Evolutionary conservation across 2,888 invertebrate species (phyloP).

Genomic region (Amorpha juglandis): DNA sequence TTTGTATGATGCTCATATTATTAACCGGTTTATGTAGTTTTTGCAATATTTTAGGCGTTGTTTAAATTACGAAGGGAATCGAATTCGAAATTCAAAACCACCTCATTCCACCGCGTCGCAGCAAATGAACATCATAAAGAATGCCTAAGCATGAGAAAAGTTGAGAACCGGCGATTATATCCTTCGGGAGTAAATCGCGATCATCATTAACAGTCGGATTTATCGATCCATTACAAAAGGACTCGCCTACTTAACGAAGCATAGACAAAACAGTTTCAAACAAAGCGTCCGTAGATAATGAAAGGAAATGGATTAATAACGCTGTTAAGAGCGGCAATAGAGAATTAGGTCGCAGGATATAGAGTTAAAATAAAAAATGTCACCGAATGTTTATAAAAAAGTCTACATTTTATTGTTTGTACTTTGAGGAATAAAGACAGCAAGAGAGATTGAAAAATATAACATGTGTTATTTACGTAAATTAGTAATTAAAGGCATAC

Average conservation of each 20-base stretch:
- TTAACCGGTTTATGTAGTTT: no score
- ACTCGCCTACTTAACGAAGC: conserved; percentile 54
- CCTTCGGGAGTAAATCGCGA: conserved; percentile 37
- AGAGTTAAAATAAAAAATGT: background rate
- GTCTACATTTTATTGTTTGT: background rate
- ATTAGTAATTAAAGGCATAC: no score
- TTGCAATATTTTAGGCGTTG: no score
- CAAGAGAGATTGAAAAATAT: no score
- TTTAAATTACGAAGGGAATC: no score
- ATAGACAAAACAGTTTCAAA: conserved; percentile 58
- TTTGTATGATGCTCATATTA: no score
- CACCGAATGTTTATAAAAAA: background rate
- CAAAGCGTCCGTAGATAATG: conserved; percentile 72
- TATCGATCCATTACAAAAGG: conserved; percentile 53
- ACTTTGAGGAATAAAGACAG: background rate
- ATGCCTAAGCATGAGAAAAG: background rate
- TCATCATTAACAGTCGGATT: conserved; percentile 44
- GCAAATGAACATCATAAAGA: background rate
- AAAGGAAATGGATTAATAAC: conserved; percentile 74
- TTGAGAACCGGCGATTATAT: background rate
- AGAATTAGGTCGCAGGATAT: conserved; percentile 26
- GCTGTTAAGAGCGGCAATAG: conserved; percentile 41
- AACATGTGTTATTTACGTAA: no score
- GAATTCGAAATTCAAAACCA: no score
- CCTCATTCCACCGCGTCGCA: no score